These are phyloP conservation scores for Acanthosepion pharaonis DNA, from an alignment of 2,888 invertebrate genomes.

Conservation along the genomic window DNA sequence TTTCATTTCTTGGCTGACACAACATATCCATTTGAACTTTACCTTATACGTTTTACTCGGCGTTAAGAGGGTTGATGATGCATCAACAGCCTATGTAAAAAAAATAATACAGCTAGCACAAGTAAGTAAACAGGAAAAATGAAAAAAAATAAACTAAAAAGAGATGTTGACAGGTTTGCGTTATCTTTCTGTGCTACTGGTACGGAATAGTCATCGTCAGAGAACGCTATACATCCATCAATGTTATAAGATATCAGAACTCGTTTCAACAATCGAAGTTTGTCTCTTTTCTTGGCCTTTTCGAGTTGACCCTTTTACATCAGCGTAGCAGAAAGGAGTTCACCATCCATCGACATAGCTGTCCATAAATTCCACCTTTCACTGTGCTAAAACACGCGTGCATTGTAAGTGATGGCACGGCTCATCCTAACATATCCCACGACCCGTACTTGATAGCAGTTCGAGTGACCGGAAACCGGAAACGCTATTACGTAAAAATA, in stretches of 20 bases:
- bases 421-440: too few species aligned
- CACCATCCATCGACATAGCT: not conserved
- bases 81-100: too few species aligned
- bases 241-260: not conserved
- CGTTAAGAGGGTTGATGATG: too few species aligned
- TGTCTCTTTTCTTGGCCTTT: not conserved
- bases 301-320: not conserved
- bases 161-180: not conserved
- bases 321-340: not conserved
- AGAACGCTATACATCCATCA: not conserved
- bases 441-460: too few species aligned
- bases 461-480: too few species aligned
- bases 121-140: too few species aligned
- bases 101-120: too few species aligned
- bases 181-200: not conserved
- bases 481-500: too few species aligned
- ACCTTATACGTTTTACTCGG: too few species aligned
- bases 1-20: too few species aligned
- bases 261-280: not conserved
- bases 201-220: not conserved
- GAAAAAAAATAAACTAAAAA: too few species aligned
- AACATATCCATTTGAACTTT: too few species aligned
- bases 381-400: not conserved
- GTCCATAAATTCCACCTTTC: not conserved
- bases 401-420: not conserved